A percentile compares a stretch with the other conserved stretches of the same genome.
These are phyloP conservation scores for Abrostola tripartita DNA, from an alignment of 2,888 invertebrate genomes.

Conservation along the genomic window DNA sequence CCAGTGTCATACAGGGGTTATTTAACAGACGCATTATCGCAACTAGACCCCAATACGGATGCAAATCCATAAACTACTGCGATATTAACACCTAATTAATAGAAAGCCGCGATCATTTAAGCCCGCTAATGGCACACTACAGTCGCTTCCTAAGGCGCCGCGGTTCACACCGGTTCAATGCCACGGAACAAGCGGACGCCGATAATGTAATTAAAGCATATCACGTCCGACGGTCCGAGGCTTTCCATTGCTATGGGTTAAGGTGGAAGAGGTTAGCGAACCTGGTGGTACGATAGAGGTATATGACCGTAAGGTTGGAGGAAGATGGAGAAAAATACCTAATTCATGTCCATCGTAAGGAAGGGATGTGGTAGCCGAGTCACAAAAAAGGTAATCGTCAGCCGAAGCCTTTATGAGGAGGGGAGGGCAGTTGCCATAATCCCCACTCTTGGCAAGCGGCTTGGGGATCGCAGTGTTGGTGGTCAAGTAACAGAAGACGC, in stretches of 20 bases:
- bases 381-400: no score
- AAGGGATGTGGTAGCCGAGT: no score
- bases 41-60: background rate
- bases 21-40: no score
- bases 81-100: constrained; percentile 17
- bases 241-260: constrained; percentile 60
- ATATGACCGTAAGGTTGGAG: no score
- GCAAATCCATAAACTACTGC: constrained; percentile 2
- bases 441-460: no score
- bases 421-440: no score
- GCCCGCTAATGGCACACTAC: constrained; percentile 36
- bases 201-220: constrained; percentile 61
- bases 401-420: no score
- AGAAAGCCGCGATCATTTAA: constrained; percentile 39
- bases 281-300: constrained; percentile 1
- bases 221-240: constrained; percentile 68
- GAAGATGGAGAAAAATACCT: no score
- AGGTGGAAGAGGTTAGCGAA: constrained; percentile 48
- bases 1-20: no score
- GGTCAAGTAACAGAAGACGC: no score
- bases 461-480: no score
- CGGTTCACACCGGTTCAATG: constrained; percentile 62
- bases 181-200: constrained; percentile 51
- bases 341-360: no score
- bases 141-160: constrained; percentile 35